Evolutionary conservation across 2,888 invertebrate genomes (phyloP).

Genomic region (Polylopha cassiicola): DNA sequence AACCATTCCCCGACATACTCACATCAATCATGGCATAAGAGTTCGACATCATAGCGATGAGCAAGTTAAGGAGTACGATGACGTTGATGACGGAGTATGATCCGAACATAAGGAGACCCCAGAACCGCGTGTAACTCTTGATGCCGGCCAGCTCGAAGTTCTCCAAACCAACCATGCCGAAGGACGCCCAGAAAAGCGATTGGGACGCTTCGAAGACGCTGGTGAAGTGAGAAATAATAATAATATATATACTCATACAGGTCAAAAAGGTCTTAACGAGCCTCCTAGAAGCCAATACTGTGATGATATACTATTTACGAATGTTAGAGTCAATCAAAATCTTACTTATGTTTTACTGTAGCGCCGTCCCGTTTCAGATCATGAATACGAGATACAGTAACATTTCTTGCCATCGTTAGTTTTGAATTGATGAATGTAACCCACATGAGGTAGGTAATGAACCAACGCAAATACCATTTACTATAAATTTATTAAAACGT

Average conservation of each 20-base stretch:
- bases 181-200: constrained; percentile 97
- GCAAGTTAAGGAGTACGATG: constrained; percentile 93
- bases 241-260: neutral
- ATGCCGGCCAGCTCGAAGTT: constrained; percentile 93
- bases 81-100: constrained; percentile 96
- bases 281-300: too few relatives aligned
- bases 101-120: constrained; percentile 97
- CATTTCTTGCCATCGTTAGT: too few relatives aligned
- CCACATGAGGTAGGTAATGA: too few relatives aligned
- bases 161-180: constrained; percentile 92
- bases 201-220: constrained; percentile 97
- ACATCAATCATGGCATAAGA: constrained; percentile 95
- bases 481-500: too few relatives aligned
- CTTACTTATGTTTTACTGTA: too few relatives aligned
- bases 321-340: too few relatives aligned
- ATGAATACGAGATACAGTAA: too few relatives aligned
- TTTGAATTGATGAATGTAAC: too few relatives aligned
- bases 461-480: too few relatives aligned
- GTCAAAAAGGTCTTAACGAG: too few relatives aligned
- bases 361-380: too few relatives aligned
- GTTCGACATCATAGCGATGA: constrained; percentile 99
- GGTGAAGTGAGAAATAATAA: constrained; percentile 23
- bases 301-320: too few relatives aligned
- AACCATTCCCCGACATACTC: constrained; percentile 48
- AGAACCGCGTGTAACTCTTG: constrained; percentile 94